A percentile compares a stretch with the other conserved stretches of the same genome.
Evolutionary conservation across 2,888 invertebrate species (phyloP).

Genomic region (Charanyca ferruginea): DNA sequence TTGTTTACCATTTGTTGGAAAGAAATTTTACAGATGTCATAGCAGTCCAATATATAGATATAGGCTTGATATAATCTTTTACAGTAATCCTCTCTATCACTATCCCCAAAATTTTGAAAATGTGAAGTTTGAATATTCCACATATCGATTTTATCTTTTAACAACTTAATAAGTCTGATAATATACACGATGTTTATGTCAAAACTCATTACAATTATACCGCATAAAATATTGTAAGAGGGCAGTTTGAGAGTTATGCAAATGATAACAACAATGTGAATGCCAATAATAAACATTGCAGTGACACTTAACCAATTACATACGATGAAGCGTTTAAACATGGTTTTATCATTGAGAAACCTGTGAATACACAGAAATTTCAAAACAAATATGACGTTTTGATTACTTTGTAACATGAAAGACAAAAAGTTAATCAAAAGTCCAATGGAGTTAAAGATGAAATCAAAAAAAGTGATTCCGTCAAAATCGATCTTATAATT

Average conservation of each 20-base stretch:
- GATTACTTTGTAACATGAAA: too few relatives aligned
- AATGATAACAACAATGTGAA: neutral
- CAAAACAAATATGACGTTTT: too few relatives aligned
- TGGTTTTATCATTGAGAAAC: too few relatives aligned
- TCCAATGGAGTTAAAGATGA: too few relatives aligned
- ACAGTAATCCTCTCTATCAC: neutral
- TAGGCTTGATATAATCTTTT: conserved; percentile 19
- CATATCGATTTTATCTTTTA: conserved; percentile 35
- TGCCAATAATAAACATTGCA: neutral
- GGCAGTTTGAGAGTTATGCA: neutral
- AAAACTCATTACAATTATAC: neutral
- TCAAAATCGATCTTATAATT: too few relatives aligned
- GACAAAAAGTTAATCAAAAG: too few relatives aligned
- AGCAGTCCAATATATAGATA: conserved; percentile 26
- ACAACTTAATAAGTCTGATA: conserved; percentile 10
- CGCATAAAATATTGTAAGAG: neutral
- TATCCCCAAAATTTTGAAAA: neutral
- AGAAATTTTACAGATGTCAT: conserved; percentile 1
- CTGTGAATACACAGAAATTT: too few relatives aligned
- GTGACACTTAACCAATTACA: conserved; percentile 18
- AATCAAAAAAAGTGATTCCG: too few relatives aligned
- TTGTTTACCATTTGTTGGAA: conserved; percentile 9
- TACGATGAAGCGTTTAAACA: too few relatives aligned
- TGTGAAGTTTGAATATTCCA: conserved; percentile 28
- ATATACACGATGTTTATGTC: conserved; percentile 33